These are phyloP conservation scores for Scaeva pyrastri DNA, from an alignment of 2,888 invertebrate genomes.

Conservation along the genomic window DNA sequence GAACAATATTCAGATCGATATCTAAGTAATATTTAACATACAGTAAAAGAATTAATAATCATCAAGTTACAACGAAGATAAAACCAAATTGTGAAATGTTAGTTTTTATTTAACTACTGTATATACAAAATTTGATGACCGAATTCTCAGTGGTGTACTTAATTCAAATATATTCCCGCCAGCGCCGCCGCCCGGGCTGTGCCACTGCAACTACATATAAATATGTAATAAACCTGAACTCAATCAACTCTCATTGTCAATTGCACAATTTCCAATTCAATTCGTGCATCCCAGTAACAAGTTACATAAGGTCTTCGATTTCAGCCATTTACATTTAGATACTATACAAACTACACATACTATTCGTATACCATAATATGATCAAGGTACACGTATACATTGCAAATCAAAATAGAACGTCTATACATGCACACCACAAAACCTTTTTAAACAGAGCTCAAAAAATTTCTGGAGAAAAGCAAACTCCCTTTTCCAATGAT, in stretches of 20 bases:
- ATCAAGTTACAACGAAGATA: not conserved
- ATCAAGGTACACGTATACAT: not conserved
- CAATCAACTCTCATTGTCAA: not conserved
- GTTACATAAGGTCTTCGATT: conserved; percentile 11
- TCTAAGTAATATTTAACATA: too few species aligned
- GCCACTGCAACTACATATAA: not conserved
- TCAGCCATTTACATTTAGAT: not conserved
- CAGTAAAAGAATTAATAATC: not conserved
- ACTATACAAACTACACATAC: too few species aligned
- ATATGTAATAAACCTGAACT: not conserved
- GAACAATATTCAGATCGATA: too few species aligned
- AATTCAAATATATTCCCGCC: not conserved
- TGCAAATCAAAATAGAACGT: conserved; percentile 2
- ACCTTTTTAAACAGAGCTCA: not conserved
- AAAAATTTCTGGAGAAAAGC: conserved; percentile 5
- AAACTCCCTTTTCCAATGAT: conserved; percentile 12
- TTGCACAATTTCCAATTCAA: conserved; percentile 3
- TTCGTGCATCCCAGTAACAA: not conserved
- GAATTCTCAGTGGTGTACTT: not conserved
- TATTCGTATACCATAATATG: too few species aligned
- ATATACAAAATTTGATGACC: conserved; percentile 3
- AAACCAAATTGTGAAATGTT: not conserved
- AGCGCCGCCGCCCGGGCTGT: too few species aligned
- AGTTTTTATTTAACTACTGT: not conserved
- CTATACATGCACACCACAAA: not conserved